Base-by-base conservation (phyloP, 2,888 invertebrate species). In the Sarcophaga subvicina region DNA sequence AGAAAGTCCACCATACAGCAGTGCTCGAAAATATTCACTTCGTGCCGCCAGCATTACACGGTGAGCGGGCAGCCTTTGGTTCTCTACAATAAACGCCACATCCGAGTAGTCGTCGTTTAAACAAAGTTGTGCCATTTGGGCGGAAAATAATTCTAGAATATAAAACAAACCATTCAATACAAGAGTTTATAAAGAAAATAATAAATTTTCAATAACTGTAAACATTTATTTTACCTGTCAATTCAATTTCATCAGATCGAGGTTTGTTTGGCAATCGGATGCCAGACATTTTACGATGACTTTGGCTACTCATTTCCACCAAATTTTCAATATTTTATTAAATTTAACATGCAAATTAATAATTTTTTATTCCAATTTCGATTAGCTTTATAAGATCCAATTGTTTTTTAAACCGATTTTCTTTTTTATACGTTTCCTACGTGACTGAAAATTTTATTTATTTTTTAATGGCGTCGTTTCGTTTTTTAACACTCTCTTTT, bases 21-120 rank as follows among this genome's bases (percentile, higher is more conserved):
- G 93, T 12, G 96, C 99, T 93, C 98, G 95, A 93, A 99, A 99
- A 94, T 99, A 99, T 90, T 99, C 98, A 92, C 99, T 98, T 90
- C 99, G 95, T 47, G 98, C 97, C 0, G 99, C 99, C 79, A 99
- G 94, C 64, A 99, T 97, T 6, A 99, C 96, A 0, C 93, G 92
- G 88, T 94, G 93, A 37, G 93, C 93, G n/a, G 93, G 93, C 75
- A 93, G 79, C 17, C 88, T 91, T 85, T 93, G 91, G 75, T 96
- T 97, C 91, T 98, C 98, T 72, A 99, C 98, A 60, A 98, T 94
- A 80, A 99, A 94, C 0, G 96, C 96, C 79, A 99, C 96, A 94
- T 99, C 99, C 11, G 98, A 97, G 93, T 98, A 99, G 91, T 98
- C 97, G 73, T 97, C 96, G 81, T 96, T 97, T 89, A 98, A 94